Evolutionary conservation across 2,888 invertebrate genomes (phyloP).

Genomic region (Miltochrista miniata): DNA sequence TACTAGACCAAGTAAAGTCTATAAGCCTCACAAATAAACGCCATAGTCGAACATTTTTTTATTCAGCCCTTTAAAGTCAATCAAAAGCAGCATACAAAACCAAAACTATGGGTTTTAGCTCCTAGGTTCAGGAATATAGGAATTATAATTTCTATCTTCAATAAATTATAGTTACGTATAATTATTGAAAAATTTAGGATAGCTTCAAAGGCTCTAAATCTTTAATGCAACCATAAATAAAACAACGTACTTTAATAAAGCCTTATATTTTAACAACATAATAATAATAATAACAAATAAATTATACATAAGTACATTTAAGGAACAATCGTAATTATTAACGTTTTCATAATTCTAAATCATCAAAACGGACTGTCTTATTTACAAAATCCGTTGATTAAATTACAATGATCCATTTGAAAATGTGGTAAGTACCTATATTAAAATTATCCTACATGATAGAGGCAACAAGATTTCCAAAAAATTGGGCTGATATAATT

Average conservation of each 20-base stretch:
- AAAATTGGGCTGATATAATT: conserved; percentile 25
- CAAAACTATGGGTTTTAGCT: no score
- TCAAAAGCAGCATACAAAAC: no score
- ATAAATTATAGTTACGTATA: no score
- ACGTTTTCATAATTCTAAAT: conserved; percentile 21
- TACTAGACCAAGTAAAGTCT: no score
- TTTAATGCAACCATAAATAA: conserved; percentile 30
- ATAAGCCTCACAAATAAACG: no score
- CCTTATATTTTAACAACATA: conserved; percentile 76
- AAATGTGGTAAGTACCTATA: no score
- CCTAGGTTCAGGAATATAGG: background rate
- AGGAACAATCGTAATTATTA: conserved; percentile 62
- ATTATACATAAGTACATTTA: conserved; percentile 68
- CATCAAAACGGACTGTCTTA: conserved; percentile 33
- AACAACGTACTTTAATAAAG: conserved; percentile 51
- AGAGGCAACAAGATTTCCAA: no score
- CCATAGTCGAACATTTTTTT: no score
- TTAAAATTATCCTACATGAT: no score
- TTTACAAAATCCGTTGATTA: conserved; percentile 21
- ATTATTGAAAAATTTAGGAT: no score
- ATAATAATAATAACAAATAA: conserved; percentile 70
- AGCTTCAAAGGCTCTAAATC: no score
- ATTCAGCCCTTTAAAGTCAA: no score
- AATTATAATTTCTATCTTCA: background rate
- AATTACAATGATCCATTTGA: background rate